A percentile compares a stretch with the other conserved stretches of the same genome.
Evolutionary conservation across 2,888 invertebrate species (phyloP).

Genomic region (Mesochorus sp.): DNA sequence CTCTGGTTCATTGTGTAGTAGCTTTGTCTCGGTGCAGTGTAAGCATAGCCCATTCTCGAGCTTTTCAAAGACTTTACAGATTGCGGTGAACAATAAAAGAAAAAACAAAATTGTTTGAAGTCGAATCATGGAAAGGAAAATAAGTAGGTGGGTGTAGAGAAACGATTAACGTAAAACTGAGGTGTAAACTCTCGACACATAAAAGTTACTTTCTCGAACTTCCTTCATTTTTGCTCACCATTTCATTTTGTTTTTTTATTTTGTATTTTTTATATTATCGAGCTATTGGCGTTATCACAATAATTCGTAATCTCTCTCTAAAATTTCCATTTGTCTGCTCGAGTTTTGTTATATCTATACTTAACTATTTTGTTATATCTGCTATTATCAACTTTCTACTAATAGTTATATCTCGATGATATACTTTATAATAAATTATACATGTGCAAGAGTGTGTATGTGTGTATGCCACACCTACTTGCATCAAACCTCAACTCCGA

Average conservation of each 20-base stretch:
- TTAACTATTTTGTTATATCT: not conserved
- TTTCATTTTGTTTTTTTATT: not conserved
- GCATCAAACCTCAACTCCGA: not conserved
- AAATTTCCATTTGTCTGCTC: conserved; percentile 19
- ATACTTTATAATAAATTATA: not conserved
- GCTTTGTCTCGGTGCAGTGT: conserved; percentile 10
- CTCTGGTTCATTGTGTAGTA: not conserved
- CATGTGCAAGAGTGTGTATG: not conserved
- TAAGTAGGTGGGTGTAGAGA: not conserved
- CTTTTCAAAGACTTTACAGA: conserved; percentile 24
- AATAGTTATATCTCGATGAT: not conserved
- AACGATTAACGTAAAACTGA: conserved; percentile 43
- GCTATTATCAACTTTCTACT: not conserved
- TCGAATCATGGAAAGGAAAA: not conserved
- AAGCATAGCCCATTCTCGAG: conserved; percentile 18
- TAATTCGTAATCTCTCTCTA: not conserved
- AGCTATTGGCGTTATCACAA: too few species aligned
- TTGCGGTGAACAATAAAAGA: not conserved
- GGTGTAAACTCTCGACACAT: conserved; percentile 19
- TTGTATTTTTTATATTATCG: conserved; percentile 1
- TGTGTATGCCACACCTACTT: not conserved
- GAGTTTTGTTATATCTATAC: not conserved
- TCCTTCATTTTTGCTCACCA: not conserved
- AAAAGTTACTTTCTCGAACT: conserved; percentile 1
- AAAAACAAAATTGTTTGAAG: conserved; percentile 9